These are phyloP conservation scores for Sinotaia quadrata DNA, from an alignment of 2,888 invertebrate species.

Conservation along the genomic window DNA sequence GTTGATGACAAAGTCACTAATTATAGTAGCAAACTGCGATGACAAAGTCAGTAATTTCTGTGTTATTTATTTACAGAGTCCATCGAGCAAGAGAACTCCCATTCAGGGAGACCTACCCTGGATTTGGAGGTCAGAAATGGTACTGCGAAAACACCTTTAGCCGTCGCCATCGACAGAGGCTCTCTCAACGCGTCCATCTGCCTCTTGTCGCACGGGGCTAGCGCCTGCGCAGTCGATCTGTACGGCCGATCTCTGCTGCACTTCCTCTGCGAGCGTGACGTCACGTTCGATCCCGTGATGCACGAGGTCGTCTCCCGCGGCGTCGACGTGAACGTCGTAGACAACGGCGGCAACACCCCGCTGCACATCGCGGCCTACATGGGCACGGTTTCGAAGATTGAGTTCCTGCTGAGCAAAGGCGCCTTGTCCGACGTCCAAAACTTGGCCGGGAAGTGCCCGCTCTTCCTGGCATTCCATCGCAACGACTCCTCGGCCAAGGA, in stretches of 20 bases:
- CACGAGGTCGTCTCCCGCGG: slow-evolving; percentile 19
- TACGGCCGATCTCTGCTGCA: slow-evolving; percentile 24
- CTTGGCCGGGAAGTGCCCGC: slow-evolving; percentile 23
- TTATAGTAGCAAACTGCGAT: too few relatives aligned
- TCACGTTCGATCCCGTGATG: slow-evolving; percentile 21
- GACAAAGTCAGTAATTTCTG: too few relatives aligned
- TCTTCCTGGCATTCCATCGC: slow-evolving; percentile 22
- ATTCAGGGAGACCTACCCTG: background rate
- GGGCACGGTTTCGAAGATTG: slow-evolving; percentile 15
- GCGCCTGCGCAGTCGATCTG: slow-evolving; percentile 17
- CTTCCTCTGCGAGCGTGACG: slow-evolving; percentile 24
- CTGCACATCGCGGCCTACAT: slow-evolving; percentile 26
- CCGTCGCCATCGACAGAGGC: slow-evolving; percentile 26
- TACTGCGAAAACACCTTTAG: slow-evolving; percentile 20
- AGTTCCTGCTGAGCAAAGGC: slow-evolving; percentile 2
- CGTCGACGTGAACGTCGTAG: slow-evolving; percentile 13
- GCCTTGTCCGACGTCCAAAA: slow-evolving; percentile 3
- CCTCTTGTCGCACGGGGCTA: slow-evolving; percentile 19
- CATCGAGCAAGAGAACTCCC: too few relatives aligned
- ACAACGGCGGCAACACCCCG: slow-evolving; percentile 24
- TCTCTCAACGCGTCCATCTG: slow-evolving; percentile 18
- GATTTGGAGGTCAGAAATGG: slow-evolving; percentile 23
- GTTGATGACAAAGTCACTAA: too few relatives aligned
- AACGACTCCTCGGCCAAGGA: slow-evolving; percentile 9
- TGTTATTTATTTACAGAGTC: too few relatives aligned